These are phyloP conservation scores for Tiliacea citrago DNA, from an alignment of 2,888 invertebrate species.

Conservation along the genomic window DNA sequence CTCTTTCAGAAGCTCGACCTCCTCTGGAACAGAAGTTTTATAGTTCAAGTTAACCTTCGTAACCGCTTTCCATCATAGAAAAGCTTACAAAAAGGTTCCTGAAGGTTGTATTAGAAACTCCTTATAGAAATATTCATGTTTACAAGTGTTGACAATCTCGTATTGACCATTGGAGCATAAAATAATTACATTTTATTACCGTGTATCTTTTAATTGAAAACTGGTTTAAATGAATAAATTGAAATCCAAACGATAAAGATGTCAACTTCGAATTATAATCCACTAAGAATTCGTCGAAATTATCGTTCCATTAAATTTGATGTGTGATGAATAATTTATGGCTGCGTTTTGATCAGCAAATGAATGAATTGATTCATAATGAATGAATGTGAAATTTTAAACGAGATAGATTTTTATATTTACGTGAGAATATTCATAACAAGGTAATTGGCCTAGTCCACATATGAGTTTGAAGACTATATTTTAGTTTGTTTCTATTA, in stretches of 20 bases:
- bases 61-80: too few relatives aligned
- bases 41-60: not conserved
- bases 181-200: conserved; percentile 16
- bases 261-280: conserved; percentile 43
- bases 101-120: not conserved
- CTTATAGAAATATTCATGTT: too few relatives aligned
- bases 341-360: conserved; percentile 12
- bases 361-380: conserved; percentile 36
- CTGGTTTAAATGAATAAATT: conserved; percentile 21
- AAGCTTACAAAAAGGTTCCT: not conserved
- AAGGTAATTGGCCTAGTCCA: conserved; percentile 33
- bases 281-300: conserved; percentile 39
- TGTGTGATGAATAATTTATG: conserved; percentile 40
- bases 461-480: not conserved
- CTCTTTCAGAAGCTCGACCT: too few relatives aligned
- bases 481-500: not conserved
- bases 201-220: conserved; percentile 3
- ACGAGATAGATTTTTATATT: conserved; percentile 21
- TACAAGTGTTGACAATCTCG: not conserved
- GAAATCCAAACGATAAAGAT: conserved; percentile 34
- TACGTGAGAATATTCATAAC: conserved; percentile 32
- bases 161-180: not conserved
- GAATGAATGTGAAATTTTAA: conserved; percentile 34
- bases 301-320: conserved; percentile 31
- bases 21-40: not conserved